These are phyloP conservation scores for Parascotia fuliginaria DNA, from an alignment of 2,888 invertebrate genomes.

Conservation along the genomic window DNA sequence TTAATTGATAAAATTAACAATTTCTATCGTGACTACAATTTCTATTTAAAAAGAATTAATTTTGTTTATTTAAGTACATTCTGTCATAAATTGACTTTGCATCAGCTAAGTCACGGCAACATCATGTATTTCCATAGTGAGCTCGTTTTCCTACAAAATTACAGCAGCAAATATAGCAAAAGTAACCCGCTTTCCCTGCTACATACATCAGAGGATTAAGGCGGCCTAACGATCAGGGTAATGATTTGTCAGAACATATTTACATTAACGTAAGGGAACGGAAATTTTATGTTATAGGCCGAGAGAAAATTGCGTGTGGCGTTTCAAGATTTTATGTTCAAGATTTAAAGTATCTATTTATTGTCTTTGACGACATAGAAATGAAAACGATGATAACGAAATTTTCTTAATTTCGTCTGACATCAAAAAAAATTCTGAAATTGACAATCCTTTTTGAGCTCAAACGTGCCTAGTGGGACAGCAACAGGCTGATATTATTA, in stretches of 20 bases:
- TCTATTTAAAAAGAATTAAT: too few relatives aligned
- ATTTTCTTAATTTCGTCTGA: background rate
- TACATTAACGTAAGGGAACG: conserved; percentile 20
- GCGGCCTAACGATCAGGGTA: conserved; percentile 33
- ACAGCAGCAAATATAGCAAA: conserved; percentile 21
- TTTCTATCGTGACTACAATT: too few relatives aligned
- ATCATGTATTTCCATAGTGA: background rate
- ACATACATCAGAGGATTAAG: conserved; percentile 37
- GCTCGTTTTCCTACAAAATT: conserved; percentile 19
- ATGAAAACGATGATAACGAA: background rate
- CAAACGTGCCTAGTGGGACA: too few relatives aligned
- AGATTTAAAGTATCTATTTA: background rate
- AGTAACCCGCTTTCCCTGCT: conserved; percentile 23
- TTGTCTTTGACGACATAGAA: too few relatives aligned
- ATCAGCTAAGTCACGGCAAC: background rate
- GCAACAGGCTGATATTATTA: too few relatives aligned
- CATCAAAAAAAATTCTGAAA: too few relatives aligned
- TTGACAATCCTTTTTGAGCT: too few relatives aligned
- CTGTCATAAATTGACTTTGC: too few relatives aligned
- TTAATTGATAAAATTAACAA: too few relatives aligned
- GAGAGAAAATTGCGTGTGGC: background rate
- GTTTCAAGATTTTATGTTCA: background rate
- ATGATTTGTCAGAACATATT: conserved; percentile 35
- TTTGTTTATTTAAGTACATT: too few relatives aligned
- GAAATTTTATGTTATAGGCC: conserved; percentile 11